Evolutionary conservation across 2,888 invertebrate species (phyloP).

Genomic region (Scaptomyza reducta): DNA sequence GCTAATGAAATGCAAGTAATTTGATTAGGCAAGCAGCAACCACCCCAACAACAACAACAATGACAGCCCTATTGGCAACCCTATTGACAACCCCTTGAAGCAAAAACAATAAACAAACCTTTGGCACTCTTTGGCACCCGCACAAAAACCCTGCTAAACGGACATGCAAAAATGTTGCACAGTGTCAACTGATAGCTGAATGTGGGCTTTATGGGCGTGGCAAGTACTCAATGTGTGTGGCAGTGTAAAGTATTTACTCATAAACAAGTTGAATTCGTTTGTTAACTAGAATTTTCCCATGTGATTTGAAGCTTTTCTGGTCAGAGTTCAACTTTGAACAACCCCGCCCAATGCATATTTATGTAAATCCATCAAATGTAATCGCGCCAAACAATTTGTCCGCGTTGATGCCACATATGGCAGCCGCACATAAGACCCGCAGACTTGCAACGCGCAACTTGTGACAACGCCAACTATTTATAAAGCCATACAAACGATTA

Average conservation of each 20-base stretch:
- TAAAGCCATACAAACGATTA: conserved; percentile 59
- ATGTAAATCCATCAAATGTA: conserved; percentile 39
- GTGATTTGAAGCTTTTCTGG: neutral
- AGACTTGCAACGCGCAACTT: conserved; percentile 29
- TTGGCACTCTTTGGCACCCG: neutral
- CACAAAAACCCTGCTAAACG: neutral
- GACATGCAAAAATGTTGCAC: conserved; percentile 26
- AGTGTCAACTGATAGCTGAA: conserved; percentile 27
- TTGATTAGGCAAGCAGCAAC: conserved; percentile 42
- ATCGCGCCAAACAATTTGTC: conserved; percentile 50
- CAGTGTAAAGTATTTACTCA: neutral
- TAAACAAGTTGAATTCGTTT: neutral
- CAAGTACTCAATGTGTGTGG: conserved; percentile 13
- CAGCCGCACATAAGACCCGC: conserved; percentile 41
- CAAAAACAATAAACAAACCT: conserved; percentile 24
- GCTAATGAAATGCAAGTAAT: conserved; percentile 67
- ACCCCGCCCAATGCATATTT: neutral
- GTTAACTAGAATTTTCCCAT: too few relatives aligned
- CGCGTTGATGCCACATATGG: conserved; percentile 44
- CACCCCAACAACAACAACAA: neutral
- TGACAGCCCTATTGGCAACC: conserved; percentile 15
- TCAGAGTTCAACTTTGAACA: neutral
- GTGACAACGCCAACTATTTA: conserved; percentile 48
- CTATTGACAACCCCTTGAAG: conserved; percentile 34
- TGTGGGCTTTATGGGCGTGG: conserved; percentile 36